These are phyloP conservation scores for Enteromius treurensis DNA, from an alignment of 2,797 vertebrate genomes.

Conservation along the genomic window DNA sequence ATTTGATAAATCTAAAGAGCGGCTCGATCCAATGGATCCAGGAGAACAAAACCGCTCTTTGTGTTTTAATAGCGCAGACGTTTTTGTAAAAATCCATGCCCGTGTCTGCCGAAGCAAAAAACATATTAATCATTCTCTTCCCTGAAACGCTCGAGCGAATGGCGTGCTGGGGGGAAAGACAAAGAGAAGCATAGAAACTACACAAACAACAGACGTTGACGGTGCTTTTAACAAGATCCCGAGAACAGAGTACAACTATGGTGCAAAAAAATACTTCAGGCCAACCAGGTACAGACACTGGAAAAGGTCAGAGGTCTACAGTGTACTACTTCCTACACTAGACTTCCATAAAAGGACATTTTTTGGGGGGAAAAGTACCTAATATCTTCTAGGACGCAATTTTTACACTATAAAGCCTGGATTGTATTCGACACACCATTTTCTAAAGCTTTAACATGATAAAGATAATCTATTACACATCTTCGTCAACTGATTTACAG, in stretches of 20 bases:
- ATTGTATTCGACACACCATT: not conserved
- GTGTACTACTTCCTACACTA: slow-evolving; percentile 37
- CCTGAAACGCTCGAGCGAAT: slow-evolving; percentile 44
- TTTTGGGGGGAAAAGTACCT: slow-evolving; percentile 17
- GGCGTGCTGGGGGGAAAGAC: slow-evolving; percentile 18
- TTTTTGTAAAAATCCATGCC: slow-evolving; percentile 52
- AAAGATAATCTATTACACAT: not conserved
- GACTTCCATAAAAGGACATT: slow-evolving; percentile 53
- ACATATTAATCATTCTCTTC: slow-evolving; percentile 60
- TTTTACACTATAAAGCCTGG: not conserved
- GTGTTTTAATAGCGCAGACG: slow-evolving; percentile 55
- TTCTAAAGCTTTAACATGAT: not conserved
- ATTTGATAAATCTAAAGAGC: slow-evolving; percentile 60
- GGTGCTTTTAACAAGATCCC: slow-evolving; percentile 18
- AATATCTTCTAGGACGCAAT: not conserved
- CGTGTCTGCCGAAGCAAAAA: slow-evolving; percentile 52
- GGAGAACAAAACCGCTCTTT: slow-evolving; percentile 59
- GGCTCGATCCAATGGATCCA: slow-evolving; percentile 50
- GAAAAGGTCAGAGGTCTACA: slow-evolving; percentile 37
- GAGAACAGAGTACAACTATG: slow-evolving; percentile 14
- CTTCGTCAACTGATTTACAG: not conserved
- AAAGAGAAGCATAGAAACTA: slow-evolving; percentile 41
- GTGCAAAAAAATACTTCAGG: slow-evolving; percentile 20
- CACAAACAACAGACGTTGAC: not conserved
- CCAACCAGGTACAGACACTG: not conserved